Base-by-base conservation (phyloP, 2,888 invertebrate genomes). In the Aproaerema taeniolella region DNA sequence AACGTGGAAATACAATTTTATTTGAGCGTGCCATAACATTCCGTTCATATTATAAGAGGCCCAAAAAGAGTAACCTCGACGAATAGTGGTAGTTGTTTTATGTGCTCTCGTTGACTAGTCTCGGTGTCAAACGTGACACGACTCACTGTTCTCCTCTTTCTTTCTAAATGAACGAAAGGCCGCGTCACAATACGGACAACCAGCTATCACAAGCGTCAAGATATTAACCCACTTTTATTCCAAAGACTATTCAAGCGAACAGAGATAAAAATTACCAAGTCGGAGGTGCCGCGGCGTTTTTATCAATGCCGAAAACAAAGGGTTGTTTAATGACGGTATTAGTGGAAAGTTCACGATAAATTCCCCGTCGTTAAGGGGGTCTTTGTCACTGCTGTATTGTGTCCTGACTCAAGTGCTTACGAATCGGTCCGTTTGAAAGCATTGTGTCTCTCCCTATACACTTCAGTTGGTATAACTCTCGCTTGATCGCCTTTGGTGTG, bases 301-400 rank as follows among this genome's bases (percentile, higher is more conserved):
- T 82, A 80, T 80, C 81, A 82, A 77, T 70, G 74, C 65, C 63
- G 65, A 73, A 80, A 80, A 82, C 81, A 83, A 82, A 81, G 80
- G 80, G 75, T 75, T 80, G 79, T 81, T 80, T 80, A 81, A 83
- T 83, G 80, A 76, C 67, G 76, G 79, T 77, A 79, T 83, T 82
- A 82, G 82, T 77, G 75, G 76, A 80, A 79, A 82, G 80, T 80
- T 81, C 75, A 69, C 76, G 77, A 82, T 83, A 79, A 82, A 83
- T 83, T 83, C 66, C 63, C 58, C 68, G 71, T 80, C 80, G 75
- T 83, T 82, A 79, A 54, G 45, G 61, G 63, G 67, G 72, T 72
- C 78, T 81, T 82, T 82, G 81, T 81, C 74, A 72, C 60, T 61
- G 67, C 60, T 76, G 72, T 79, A 76, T 77, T 80, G 76, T 79